phyloP scores from a whole-genome alignment of 2,888 invertebrate genomes.

The Caenorhabditis zanzibari region DNA sequence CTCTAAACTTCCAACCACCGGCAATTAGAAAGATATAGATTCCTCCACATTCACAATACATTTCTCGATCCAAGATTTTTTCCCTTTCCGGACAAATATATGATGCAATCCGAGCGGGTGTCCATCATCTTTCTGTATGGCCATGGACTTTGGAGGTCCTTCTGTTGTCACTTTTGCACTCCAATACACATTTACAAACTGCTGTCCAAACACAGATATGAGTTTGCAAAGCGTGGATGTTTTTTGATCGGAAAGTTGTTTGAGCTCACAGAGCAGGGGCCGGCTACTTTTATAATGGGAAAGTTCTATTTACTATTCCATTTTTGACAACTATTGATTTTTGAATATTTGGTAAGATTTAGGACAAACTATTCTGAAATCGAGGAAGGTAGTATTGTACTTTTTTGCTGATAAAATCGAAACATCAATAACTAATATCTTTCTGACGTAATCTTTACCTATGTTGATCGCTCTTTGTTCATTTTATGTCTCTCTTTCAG shows the following conservation, averaged over 20 bases:
- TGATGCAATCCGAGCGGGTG: slow-evolving; percentile 46
- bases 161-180: slow-evolving; percentile 26
- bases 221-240: slow-evolving; percentile 21
- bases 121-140: slow-evolving; percentile 6
- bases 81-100: slow-evolving; percentile 6
- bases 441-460: too few species aligned
- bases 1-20: background rate
- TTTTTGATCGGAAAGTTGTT: slow-evolving; percentile 8
- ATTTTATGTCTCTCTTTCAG: background rate
- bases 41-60: too few species aligned
- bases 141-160: slow-evolving; percentile 9
- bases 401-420: background rate
- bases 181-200: slow-evolving; percentile 25
- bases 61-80: background rate
- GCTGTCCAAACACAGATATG: slow-evolving; percentile 29
- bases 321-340: too few species aligned
- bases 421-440: too few species aligned
- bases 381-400: background rate
- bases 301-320: too few species aligned
- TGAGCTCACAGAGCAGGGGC: background rate
- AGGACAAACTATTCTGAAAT: too few species aligned
- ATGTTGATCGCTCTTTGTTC: slow-evolving; percentile 24
- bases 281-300: background rate
- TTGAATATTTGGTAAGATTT: background rate
- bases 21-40: too few species aligned